A percentile compares a stretch with the other conserved stretches of the same genome.
These are phyloP conservation scores for Phoxinus dragarum DNA, from an alignment of 2,797 vertebrate species.

Conservation along the genomic window DNA sequence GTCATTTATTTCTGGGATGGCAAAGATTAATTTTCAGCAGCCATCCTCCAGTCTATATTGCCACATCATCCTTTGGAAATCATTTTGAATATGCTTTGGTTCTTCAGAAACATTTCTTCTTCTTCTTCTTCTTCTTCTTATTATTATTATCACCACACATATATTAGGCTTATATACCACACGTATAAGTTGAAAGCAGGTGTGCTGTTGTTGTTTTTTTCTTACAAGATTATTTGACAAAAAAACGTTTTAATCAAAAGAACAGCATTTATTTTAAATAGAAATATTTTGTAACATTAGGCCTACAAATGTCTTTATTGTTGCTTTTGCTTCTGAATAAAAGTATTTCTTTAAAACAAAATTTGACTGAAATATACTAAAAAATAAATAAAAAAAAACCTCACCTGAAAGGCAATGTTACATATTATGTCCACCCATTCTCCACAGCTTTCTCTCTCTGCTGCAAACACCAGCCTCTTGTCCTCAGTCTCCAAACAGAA, in stretches of 20 bases:
- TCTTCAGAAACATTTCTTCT: too few relatives aligned
- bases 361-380: neutral
- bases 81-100: too few relatives aligned
- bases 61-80: too few relatives aligned
- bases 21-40: neutral
- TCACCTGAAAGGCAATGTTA: constrained; percentile 85
- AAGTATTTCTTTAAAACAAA: neutral
- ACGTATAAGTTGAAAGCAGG: neutral
- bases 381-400: neutral
- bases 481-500: constrained; percentile 88
- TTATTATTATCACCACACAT: too few relatives aligned
- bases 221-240: neutral
- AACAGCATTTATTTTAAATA: neutral
- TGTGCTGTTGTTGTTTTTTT: too few relatives aligned
- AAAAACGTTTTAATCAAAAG: neutral
- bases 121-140: too few relatives aligned
- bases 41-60: too few relatives aligned
- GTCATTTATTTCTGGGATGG: neutral
- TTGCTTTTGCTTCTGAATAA: neutral
- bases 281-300: neutral
- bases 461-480: constrained; percentile 85
- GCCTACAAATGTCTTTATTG: neutral
- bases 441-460: constrained; percentile 76
- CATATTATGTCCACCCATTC: constrained; percentile 90
- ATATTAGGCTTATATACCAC: neutral